These are phyloP conservation scores for Liodrosophila aerea DNA, from an alignment of 2,888 invertebrate genomes.

Conservation along the genomic window DNA sequence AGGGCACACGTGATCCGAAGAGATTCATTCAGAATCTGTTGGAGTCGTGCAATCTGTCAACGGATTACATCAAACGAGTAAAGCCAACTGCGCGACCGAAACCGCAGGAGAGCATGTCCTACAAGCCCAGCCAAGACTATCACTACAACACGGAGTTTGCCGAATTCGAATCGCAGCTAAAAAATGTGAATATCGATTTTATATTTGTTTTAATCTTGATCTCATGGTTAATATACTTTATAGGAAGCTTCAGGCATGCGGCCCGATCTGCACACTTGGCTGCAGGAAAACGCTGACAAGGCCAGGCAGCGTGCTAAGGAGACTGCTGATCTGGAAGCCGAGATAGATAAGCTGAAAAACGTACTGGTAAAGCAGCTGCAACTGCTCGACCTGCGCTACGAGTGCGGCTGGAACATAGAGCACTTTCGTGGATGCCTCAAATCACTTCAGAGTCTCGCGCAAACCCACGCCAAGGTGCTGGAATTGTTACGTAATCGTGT, in stretches of 20 bases:
- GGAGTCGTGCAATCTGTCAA: constrained; percentile 91
- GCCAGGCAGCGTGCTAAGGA: constrained; percentile 87
- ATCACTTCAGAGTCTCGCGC: constrained; percentile 89
- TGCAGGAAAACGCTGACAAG: constrained; percentile 87
- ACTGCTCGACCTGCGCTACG: constrained; percentile 87
- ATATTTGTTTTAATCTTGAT: neutral
- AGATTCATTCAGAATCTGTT: constrained; percentile 89
- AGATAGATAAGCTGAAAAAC: constrained; percentile 85
- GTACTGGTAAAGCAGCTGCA: constrained; percentile 82
- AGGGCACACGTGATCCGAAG: constrained; percentile 86
- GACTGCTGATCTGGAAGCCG: constrained; percentile 87
- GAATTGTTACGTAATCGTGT: constrained; percentile 88
- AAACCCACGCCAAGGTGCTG: constrained; percentile 89
- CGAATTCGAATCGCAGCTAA: constrained; percentile 65
- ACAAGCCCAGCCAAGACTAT: constrained; percentile 67
- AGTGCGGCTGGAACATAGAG: constrained; percentile 93
- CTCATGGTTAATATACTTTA: neutral
- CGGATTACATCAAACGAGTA: constrained; percentile 92
- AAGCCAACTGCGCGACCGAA: constrained; percentile 49
- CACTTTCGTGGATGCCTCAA: constrained; percentile 95
- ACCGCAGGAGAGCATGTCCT: constrained; percentile 34
- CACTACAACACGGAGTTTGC: constrained; percentile 69
- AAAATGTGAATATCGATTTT: neutral
- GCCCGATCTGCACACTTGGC: constrained; percentile 84
- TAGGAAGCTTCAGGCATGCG: constrained; percentile 60